phyloP scores from a whole-genome alignment of 2,113 vertebrate species.

The Talpa occidentalis region DNA sequence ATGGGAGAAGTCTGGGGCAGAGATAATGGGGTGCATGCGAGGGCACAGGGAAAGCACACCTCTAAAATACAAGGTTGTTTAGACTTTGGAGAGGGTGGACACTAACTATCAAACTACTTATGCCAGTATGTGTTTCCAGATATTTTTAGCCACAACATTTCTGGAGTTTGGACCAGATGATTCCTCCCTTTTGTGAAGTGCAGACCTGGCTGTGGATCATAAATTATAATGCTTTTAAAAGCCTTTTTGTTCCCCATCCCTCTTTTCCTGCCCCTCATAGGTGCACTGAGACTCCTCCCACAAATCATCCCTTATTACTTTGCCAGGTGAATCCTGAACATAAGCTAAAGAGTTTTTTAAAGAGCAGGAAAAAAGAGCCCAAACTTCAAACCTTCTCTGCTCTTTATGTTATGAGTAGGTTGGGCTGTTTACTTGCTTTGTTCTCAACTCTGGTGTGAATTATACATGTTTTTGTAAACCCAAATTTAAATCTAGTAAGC shows the following conservation, averaged over 20 bases:
- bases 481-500: background rate
- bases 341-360: constrained; percentile 26
- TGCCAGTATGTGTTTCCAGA: background rate
- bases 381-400: background rate
- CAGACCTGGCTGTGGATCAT: background rate
- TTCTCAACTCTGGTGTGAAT: background rate
- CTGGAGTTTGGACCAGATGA: background rate
- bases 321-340: constrained; percentile 31
- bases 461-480: background rate
- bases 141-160: background rate
- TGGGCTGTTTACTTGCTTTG: background rate
- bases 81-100: background rate
- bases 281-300: background rate
- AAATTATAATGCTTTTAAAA: background rate
- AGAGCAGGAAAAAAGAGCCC: background rate
- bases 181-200: background rate
- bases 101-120: background rate
- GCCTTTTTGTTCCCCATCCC: background rate
- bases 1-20: background rate
- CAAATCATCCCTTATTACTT: background rate
- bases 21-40: background rate
- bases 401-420: background rate
- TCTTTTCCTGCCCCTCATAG: background rate
- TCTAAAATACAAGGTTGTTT: background rate
- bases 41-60: background rate